These are phyloP conservation scores for Autographa gamma DNA, from an alignment of 2,888 invertebrate species.

Conservation along the genomic window DNA sequence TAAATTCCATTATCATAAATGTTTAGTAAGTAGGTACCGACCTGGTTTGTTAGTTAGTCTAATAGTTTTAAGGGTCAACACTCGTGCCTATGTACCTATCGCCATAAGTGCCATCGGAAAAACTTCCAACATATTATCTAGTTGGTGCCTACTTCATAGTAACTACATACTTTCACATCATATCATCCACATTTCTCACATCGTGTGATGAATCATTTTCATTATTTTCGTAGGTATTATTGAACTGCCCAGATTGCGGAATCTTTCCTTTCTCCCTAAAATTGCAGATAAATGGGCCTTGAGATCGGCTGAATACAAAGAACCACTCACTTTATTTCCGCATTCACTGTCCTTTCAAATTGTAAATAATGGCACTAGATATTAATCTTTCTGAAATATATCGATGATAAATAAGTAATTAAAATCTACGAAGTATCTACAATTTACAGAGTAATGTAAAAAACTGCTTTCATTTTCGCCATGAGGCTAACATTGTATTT, in stretches of 20 bases:
- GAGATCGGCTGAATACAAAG: slow-evolving; percentile 14
- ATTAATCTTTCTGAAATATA: neutral
- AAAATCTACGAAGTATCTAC: neutral
- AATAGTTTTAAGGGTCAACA: neutral
- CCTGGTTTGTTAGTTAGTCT: slow-evolving; percentile 12
- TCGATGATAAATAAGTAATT: neutral
- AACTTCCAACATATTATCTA: neutral
- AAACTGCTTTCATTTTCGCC: neutral
- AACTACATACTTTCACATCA: too few species aligned
- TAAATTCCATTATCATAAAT: slow-evolving; percentile 29
- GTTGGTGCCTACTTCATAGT: too few species aligned
- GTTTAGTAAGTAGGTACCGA: slow-evolving; percentile 31
- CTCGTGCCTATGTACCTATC: too few species aligned
- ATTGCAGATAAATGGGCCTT: neutral
- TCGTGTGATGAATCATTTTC: neutral
- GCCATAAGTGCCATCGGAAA: neutral
- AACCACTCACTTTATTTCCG: slow-evolving; percentile 33
- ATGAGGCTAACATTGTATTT: neutral
- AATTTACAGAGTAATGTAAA: neutral
- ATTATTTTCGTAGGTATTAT: neutral
- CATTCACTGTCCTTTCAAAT: slow-evolving; percentile 23
- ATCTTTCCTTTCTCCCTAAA: neutral
- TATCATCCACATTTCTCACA: too few species aligned
- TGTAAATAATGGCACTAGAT: neutral
- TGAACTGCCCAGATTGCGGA: neutral